phyloP scores from a whole-genome alignment of 2,113 vertebrate genomes.

The Nothoprocta perdicaria region DNA sequence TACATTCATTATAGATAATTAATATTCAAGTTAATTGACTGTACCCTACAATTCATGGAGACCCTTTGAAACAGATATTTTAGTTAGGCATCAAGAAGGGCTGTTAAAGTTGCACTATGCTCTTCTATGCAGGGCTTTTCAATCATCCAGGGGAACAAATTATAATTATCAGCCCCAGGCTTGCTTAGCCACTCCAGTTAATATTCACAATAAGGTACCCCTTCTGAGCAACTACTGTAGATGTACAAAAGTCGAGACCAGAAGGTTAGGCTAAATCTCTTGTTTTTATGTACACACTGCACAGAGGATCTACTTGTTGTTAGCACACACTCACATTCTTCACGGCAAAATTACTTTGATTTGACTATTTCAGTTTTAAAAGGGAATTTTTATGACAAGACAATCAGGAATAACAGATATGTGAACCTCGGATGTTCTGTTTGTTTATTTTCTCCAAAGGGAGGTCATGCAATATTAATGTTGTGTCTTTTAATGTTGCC shows the following conservation, averaged over 20 bases:
- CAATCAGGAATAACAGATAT: constrained; percentile 11
- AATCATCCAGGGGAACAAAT: not conserved
- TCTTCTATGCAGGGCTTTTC: not conserved
- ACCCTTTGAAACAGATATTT: constrained; percentile 67
- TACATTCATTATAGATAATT: constrained; percentile 83
- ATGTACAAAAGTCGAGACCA: constrained; percentile 28
- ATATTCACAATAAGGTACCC: not conserved
- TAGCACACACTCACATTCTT: not conserved
- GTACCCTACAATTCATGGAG: constrained; percentile 70
- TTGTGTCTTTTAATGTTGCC: constrained; percentile 9
- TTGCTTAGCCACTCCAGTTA: constrained; percentile 36
- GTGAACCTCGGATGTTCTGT: not conserved
- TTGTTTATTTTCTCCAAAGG: constrained; percentile 14
- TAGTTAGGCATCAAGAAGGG: constrained; percentile 18
- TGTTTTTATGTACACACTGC: constrained; percentile 39
- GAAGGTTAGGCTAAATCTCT: constrained; percentile 37
- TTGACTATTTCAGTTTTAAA: constrained; percentile 49
- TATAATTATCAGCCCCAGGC: constrained; percentile 47
- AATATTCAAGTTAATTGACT: constrained; percentile 82
- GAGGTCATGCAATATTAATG: constrained; percentile 42
- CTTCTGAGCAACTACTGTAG: not conserved
- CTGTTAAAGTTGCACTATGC: constrained; percentile 52
- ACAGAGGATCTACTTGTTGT: not conserved
- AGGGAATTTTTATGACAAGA: constrained; percentile 44
- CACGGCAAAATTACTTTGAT: constrained; percentile 31